Base-by-base conservation (phyloP, 2,888 invertebrate genomes). In the Spialia ferax region DNA sequence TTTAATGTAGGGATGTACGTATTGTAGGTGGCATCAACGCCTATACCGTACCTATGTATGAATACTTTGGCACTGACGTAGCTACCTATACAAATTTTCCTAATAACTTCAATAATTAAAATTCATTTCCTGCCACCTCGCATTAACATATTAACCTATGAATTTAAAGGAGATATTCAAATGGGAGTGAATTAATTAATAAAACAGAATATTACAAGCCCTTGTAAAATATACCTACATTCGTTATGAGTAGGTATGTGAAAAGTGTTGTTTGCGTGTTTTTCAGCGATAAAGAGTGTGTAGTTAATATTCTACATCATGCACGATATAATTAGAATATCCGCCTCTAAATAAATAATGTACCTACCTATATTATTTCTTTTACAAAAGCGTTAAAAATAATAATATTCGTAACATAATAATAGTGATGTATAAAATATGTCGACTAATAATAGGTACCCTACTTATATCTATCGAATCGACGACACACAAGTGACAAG, bases 181-280 rank as follows among this genome's bases (percentile, higher is more conserved):
- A 63, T 45, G 45, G 18, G 29, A 45, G n/a, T 56, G 55, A 29
- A 63, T 56, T 56, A 63, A 63, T 63, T 55, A 63, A 56, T 48
- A 18, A 48, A 42, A 56, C 45, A 55, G 29, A 45, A 48, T 45
- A 32, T 13, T 26, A 48, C 4, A 18, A 50, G 48, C n/a, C 61
- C 32, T 50, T 32, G 29, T 20, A 38, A 22, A 50, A 50, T 61
- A 15, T 61, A 63, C 15, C 11, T 42, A 63, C 20, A 18, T 22
- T 22, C 6, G 1, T 1, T 50, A 11, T 22, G 23, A 52, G 23
- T 29, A 23, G 13, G 35, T 52, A 54, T 56, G 42, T 35, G 13
- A 15, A 63, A 23, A 26, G 26, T 10, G 2, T 8, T 18, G 38
- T 63, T 55, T 55, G 63, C 63, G 50, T 63, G 56, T 20, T 63